Percentiles rank a stretch among this genome's conserved stretches.
These are phyloP conservation scores for Drosophila nigromelanica DNA, from an alignment of 1,140 invertebrate genomes.

Conservation along the genomic window DNA sequence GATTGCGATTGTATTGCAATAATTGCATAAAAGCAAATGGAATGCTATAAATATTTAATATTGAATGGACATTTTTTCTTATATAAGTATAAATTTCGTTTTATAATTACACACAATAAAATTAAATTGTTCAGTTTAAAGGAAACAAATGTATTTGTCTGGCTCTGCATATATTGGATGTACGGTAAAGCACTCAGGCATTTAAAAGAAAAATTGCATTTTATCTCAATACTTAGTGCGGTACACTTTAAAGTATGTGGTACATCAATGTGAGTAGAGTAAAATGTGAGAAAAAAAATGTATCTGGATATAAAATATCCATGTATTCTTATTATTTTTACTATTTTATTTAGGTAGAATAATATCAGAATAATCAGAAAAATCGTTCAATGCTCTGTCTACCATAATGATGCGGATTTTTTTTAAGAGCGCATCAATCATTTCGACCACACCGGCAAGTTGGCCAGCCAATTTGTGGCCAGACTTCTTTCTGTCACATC, in stretches of 20 bases:
- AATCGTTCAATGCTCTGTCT: too few species aligned
- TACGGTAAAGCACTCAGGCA: too few species aligned
- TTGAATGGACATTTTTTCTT: conserved; percentile 10
- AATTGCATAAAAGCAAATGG: conserved; percentile 41
- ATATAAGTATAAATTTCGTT: conserved; percentile 12
- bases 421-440: conserved; percentile 2
- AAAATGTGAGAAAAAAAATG: neutral
- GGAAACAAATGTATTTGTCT: conserved; percentile 17
- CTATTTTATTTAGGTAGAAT: too few species aligned
- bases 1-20: conserved; percentile 44
- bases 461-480: conserved; percentile 55
- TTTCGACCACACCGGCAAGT: conserved; percentile 8
- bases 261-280: neutral
- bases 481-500: conserved; percentile 12
- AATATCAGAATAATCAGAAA: neutral
- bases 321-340: too few species aligned
- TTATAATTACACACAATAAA: conserved; percentile 4
- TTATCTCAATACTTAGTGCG: conserved; percentile 6
- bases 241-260: conserved; percentile 1
- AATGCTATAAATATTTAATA: conserved; percentile 38
- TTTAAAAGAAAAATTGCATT: neutral
- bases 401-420: neutral
- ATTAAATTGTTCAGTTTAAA: conserved; percentile 15
- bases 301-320: neutral
- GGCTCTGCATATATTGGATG: neutral